Evolutionary conservation across 1,140 invertebrate genomes (phyloP), one percentile per base, ranked within the genome.

Genomic region (Penaeus chinensis): DNA sequence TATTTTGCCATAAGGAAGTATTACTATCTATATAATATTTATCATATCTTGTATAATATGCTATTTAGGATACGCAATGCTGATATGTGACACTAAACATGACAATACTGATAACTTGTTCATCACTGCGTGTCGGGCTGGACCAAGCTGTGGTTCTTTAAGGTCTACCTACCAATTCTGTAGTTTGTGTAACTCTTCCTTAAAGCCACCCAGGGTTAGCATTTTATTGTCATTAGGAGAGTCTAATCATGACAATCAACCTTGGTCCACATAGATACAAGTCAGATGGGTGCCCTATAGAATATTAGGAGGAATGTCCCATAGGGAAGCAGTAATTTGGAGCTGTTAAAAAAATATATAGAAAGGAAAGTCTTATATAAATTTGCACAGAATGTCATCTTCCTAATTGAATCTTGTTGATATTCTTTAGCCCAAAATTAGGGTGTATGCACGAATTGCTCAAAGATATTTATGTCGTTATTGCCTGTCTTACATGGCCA

Each of bases 1-100:
- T 87, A 87, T 87, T 87, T 87, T 87, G 86, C 86, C 86, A 87
- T 87, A 87, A 87, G 86, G 80, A 87, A 87, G 86, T 87, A 87
- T 87, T 87, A 87, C 86, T 87, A 83, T 82, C 86, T 87, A 77
- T 87, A 87, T 82, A 82, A 87, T 83, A 87, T 87, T 87, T 87
- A 87, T 87, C 86, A 83, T 87, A 82, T 80, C 84, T 85, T 87
- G 86, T 87, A 87, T 83, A 76, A 87, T 87, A 87, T 87, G 80
- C 86, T 87, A 87, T 87, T 87, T 87, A 87, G 86, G 86, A 87
- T 83, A 82, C 74, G 80, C 80, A 87, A 87, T 87, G 86, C 86
- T 87, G 86, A 87, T 83, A 71, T 87, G 81, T 82, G 80, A 87
- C 86, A 82, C 74, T 82, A 82, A 82, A 87, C 86, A 87, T 87